phyloP scores from a whole-genome alignment of 2,113 vertebrate genomes.

The Ascaphus truei region DNA sequence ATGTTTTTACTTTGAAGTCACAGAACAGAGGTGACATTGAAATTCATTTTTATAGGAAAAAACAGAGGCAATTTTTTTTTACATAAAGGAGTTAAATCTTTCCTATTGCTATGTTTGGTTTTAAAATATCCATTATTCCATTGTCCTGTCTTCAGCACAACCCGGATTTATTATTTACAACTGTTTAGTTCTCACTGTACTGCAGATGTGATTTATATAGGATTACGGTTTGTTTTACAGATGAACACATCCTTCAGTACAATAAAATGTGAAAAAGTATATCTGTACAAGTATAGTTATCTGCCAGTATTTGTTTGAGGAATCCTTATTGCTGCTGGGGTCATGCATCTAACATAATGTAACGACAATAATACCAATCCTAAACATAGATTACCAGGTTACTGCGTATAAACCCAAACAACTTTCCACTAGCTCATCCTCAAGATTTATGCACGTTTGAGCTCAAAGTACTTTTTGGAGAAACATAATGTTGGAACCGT shows the following conservation, averaged over 20 bases:
- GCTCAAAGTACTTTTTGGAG: slow-evolving; percentile 42
- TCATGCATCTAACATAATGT: slow-evolving; percentile 19
- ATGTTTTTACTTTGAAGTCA: too few relatives aligned
- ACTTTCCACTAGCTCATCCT: slow-evolving; percentile 11
- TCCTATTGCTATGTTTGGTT: not conserved
- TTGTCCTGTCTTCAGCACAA: not conserved
- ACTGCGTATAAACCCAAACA: slow-evolving; percentile 24
- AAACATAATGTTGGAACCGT: slow-evolving; percentile 44
- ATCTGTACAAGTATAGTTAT: slow-evolving; percentile 23
- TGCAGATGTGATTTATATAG: slow-evolving; percentile 6
- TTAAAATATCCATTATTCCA: not conserved
- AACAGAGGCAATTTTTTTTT: too few relatives aligned
- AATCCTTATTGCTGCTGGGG: slow-evolving; percentile 32
- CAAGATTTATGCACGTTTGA: slow-evolving; percentile 22
- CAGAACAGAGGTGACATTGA: too few relatives aligned
- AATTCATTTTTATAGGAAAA: too few relatives aligned
- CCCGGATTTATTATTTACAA: slow-evolving; percentile 10
- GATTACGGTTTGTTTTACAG: slow-evolving; percentile 14
- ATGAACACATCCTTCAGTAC: slow-evolving; percentile 15
- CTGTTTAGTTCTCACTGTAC: slow-evolving; percentile 15
- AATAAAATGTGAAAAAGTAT: slow-evolving; percentile 34
- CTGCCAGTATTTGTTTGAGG: slow-evolving; percentile 41
- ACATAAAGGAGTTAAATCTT: too few relatives aligned
- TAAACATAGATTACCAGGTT: slow-evolving; percentile 30
- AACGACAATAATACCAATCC: slow-evolving; percentile 25